Evolutionary conservation across 2,797 vertebrate species (phyloP).

Genomic region (Hoplostethus mediterraneus): DNA sequence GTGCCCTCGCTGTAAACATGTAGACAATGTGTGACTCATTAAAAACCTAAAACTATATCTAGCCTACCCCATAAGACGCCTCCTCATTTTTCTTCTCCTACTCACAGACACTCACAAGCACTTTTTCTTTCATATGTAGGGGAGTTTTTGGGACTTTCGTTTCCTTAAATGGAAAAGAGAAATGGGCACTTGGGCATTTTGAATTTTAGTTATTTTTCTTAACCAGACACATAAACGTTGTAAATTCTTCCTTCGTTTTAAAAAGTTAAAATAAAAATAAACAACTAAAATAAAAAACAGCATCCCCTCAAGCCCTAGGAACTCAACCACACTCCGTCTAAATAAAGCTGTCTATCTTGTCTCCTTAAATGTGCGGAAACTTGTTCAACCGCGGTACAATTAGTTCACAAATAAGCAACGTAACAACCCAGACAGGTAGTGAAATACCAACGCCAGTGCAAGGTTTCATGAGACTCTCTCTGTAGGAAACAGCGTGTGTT

Average conservation of each 20-base stretch:
- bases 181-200: background rate
- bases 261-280: background rate
- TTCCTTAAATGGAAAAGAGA: conserved; percentile 13
- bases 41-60: conserved; percentile 54
- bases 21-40: conserved; percentile 73
- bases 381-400: background rate
- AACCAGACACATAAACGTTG: background rate
- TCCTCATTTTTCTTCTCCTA: conserved; percentile 53
- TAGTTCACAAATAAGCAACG: background rate
- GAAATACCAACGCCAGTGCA: conserved; percentile 9
- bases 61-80: conserved; percentile 48
- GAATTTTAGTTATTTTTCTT: background rate
- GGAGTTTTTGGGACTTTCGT: background rate
- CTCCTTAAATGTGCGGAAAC: conserved; percentile 21
- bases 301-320: conserved; percentile 11
- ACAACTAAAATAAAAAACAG: background rate
- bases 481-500: conserved; percentile 13
- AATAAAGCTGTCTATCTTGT: conserved; percentile 2
- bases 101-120: conserved; percentile 43
- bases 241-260: too few relatives aligned
- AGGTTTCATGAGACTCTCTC: conserved; percentile 21
- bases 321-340: background rate
- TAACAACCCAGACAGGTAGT: background rate
- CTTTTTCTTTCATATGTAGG: conserved; percentile 31
- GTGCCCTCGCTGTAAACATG: conserved; percentile 46